These are phyloP conservation scores for Petrocephalus sullivani DNA, from an alignment of 2,797 vertebrate species.

Conservation along the genomic window DNA sequence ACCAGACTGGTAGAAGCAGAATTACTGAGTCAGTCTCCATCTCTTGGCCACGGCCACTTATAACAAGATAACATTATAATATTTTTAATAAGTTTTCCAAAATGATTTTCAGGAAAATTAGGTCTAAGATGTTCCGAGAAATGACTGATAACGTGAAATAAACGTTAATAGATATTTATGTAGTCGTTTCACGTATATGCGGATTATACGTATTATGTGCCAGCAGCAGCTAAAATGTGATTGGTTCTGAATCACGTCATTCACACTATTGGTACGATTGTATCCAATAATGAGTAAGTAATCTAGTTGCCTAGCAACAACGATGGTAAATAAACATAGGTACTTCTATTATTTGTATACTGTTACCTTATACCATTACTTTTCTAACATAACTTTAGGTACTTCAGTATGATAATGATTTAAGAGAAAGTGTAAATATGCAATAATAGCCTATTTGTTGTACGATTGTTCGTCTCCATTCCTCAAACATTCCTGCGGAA, in stretches of 20 bases:
- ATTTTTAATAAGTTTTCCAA: neutral
- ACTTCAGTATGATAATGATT: neutral
- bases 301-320: slow-evolving; percentile 51
- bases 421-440: neutral
- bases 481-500: neutral
- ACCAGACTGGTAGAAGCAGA: neutral
- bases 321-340: slow-evolving; percentile 41
- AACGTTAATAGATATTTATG: neutral
- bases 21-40: neutral
- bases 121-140: neutral
- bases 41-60: neutral
- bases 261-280: neutral
- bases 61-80: neutral
- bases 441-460: neutral
- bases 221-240: neutral
- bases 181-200: neutral
- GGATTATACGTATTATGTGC: neutral
- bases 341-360: slow-evolving; percentile 33
- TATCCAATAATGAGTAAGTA: slow-evolving; percentile 12
- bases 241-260: slow-evolving; percentile 5
- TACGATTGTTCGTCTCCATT: neutral
- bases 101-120: neutral
- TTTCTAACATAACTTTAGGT: neutral
- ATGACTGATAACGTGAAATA: neutral
- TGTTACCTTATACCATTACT: neutral